Evolutionary conservation across 2,797 vertebrate genomes (phyloP).

Genomic region (Malurus leucopterus): DNA sequence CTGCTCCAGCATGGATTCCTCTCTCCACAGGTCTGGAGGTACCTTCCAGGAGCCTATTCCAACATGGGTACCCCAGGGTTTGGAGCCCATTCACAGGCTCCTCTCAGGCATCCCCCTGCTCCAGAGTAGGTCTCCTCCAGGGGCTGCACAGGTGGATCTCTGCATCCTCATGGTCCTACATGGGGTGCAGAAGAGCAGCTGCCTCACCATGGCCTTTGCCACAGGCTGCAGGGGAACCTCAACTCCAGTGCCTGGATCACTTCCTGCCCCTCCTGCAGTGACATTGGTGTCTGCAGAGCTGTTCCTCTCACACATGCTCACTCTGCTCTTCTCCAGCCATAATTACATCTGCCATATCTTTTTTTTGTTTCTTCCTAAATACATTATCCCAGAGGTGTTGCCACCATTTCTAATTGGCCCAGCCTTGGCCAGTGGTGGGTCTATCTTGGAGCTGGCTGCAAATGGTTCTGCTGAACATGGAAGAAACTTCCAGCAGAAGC

Average conservation of each 20-base stretch:
- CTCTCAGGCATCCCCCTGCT: not conserved
- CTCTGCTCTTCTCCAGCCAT: not conserved
- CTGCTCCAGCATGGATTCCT: not conserved
- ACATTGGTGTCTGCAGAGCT: not conserved
- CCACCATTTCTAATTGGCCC: not conserved
- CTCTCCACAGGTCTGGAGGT: not conserved
- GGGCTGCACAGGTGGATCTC: not conserved
- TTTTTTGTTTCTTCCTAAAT: not conserved
- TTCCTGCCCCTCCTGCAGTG: not conserved
- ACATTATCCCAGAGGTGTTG: not conserved
- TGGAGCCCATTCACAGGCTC: not conserved
- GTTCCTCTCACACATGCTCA: not conserved
- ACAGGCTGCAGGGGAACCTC: not conserved
- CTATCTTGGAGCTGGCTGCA: not conserved
- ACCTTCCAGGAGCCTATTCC: not conserved
- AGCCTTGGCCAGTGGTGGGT: rapidly evolving
- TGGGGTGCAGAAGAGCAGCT: not conserved
- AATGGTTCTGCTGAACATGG: not conserved
- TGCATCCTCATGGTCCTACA: not conserved
- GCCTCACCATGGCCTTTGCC: not conserved
- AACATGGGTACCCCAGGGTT: not conserved
- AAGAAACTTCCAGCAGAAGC: not conserved
- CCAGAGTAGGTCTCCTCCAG: not conserved
- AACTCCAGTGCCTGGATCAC: not conserved
- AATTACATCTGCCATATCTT: not conserved